Evolutionary conservation across 92 coral and sea anemone genomes (phyloP).

Genomic region (Phymanthus crucifer): DNA sequence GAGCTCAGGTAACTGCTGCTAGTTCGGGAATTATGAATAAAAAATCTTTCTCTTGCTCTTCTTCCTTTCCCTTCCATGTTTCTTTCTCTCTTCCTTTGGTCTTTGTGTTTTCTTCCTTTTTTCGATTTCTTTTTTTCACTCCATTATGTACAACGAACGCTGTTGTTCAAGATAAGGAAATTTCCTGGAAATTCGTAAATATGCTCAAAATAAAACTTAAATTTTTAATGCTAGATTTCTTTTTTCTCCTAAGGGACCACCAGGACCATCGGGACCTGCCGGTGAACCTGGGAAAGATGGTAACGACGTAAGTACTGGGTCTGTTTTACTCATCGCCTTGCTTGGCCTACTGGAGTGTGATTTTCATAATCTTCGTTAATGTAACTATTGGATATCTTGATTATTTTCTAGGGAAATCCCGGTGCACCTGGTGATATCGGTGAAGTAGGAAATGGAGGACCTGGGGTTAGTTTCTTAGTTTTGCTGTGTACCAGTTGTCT

Average conservation of each 20-base stretch:
- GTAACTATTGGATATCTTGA: neutral
- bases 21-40: neutral
- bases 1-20: conserved; percentile 45
- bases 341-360: neutral
- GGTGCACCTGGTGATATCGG: conserved; percentile 61
- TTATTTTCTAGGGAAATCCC: conserved; percentile 55
- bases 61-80: neutral
- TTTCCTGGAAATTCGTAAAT: too few relatives aligned
- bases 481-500: neutral
- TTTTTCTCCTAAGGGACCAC: conserved; percentile 36
- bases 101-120: too few relatives aligned
- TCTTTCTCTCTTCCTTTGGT: too few relatives aligned
- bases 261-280: conserved; percentile 59
- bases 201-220: too few relatives aligned
- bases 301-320: conserved; percentile 44
- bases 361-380: neutral
- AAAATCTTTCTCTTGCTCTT: neutral
- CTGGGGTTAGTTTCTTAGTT: conserved; percentile 36
- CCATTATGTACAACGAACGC: too few relatives aligned
- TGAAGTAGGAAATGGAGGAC: conserved; percentile 61
- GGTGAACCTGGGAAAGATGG: conserved; percentile 66
- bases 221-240: too few relatives aligned
- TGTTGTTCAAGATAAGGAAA: too few relatives aligned
- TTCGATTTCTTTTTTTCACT: too few relatives aligned
- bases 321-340: neutral